Base-by-base conservation (phyloP, 2,888 invertebrate genomes). In the Hypolimnas misippus region DNA sequence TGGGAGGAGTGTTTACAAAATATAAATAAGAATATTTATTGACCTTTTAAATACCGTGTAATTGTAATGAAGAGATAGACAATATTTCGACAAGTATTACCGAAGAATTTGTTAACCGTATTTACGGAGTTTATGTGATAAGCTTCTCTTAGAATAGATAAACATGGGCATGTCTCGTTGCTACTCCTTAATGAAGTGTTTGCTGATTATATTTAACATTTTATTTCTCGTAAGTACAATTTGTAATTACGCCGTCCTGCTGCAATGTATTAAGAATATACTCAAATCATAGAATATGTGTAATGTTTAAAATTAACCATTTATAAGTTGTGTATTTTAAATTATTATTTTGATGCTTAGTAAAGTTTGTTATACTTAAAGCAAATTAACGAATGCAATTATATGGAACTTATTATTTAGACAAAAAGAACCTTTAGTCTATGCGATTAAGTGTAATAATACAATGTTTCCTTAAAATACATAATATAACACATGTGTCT, bases 81-180 rank as follows among this genome's bases (percentile, higher is more conserved):
- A 12, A 19, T 19, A 10, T 46, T 3, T 46, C 3, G 4, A 21
- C 12, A 19, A 46, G 17, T 19, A 46, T 46, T 46, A n/a, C 12
- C 10, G 44, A 21, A 21, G 3, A 19, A 10, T 1, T 21, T 46
- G 1, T 21, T 8, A 17, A 3, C 12, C 8, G 10, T 6, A 19
- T 5, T 46, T 5, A n/a, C 12, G 19, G 19, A 3, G 5, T 46
- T 21, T 21, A 21, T 12, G 21, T 46, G 12, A 21, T 25, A 57
- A 53, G 14, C 38, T 56, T 21, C 17, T 17, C 19, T 60, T 46
- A 58, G 14, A 29, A 12, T 51, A 55, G 25, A n/a, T 25, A 65
- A 86, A 72, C 70, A 95, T 95, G 95, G 94, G 94, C 76, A 92
- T 95, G 83, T 93, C 94, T 69, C 94, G 95, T 70, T 96, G 95